Evolutionary conservation across 2,888 invertebrate species (phyloP), one percentile per base, ranked within the genome.

Genomic region (Dolichopus griseipennis): DNA sequence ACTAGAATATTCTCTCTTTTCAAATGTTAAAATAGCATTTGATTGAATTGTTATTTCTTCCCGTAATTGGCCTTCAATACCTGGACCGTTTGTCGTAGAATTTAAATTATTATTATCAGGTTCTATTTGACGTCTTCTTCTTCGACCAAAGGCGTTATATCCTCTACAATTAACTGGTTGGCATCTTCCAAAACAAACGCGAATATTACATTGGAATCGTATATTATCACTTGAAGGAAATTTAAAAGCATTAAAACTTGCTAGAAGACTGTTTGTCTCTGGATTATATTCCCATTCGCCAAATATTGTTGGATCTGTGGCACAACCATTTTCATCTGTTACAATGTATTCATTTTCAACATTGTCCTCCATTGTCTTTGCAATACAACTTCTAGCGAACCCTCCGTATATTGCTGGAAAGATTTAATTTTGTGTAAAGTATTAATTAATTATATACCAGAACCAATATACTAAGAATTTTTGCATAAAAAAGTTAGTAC

Each of bases 201-300:
- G 86, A 75, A 95, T 94, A 80, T 95, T 95, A 80, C 95, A 95
- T 81, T 95, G 95, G 91, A 96, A 95, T 81, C 93, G 84, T 75
- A 95, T 93, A 77, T 93, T 95, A 77, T 95, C 95, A 76, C 94
- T 94, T 75, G 92, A 93, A 0, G 95, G 95, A 87, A 95, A 96
- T 78, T 95, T 95, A 81, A 95, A 95, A 4, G 95, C 95, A 78
- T 94, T 94, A 82, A 96, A 95, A 74, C 91, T 89, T 72, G 95
- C 95, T 77, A 91, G 84, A 67, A 96, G 82, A 22, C 92, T 90
- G 78, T 93, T 93, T 66, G 90, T 90, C 70, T 93, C 93, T 22
- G 90, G 86, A 77, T 92, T 92, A 76, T 93, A 90, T 74, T 93
- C 90, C 95, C 95, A 95, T 78, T 95, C 95, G 61, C 93, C 94